Conservation (phyloP, 2,797 vertebrate genomes). For the Tympanoctomys barrerae region DNA sequence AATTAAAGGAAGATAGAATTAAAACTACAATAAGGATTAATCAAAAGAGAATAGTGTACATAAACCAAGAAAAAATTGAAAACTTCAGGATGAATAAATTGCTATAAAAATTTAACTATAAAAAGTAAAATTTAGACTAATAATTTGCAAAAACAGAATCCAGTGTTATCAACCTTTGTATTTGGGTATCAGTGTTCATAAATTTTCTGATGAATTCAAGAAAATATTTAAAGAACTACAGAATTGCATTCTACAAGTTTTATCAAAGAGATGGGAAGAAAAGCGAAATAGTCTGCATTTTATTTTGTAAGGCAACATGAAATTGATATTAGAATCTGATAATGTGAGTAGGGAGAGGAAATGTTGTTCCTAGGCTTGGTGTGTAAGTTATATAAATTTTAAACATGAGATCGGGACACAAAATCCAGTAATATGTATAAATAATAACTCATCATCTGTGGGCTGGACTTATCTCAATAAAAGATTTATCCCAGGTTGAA, state of each 20-base stretch:
- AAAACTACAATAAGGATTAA: neutral
- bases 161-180: neutral
- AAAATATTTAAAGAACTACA: slow-evolving; percentile 25
- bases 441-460: neutral
- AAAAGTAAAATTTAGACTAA: slow-evolving; percentile 3
- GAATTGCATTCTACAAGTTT: neutral
- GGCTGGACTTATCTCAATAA: neutral
- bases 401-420: neutral
- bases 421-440: neutral
- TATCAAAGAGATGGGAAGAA: slow-evolving; percentile 6
- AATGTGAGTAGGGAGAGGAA: neutral
- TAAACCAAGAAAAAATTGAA: neutral
- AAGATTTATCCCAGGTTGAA: neutral
- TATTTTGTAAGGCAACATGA: neutral
- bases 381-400: slow-evolving; percentile 18
- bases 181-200: neutral
- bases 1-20: neutral
- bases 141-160: neutral
- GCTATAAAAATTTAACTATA: neutral
- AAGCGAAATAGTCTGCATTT: neutral
- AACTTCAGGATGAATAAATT: neutral
- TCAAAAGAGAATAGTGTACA: neutral
- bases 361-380: neutral
- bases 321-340: neutral
- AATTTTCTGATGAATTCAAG: neutral